Base-by-base conservation (phyloP, 1,140 invertebrate genomes). In the Dendroctonus valens region DNA sequence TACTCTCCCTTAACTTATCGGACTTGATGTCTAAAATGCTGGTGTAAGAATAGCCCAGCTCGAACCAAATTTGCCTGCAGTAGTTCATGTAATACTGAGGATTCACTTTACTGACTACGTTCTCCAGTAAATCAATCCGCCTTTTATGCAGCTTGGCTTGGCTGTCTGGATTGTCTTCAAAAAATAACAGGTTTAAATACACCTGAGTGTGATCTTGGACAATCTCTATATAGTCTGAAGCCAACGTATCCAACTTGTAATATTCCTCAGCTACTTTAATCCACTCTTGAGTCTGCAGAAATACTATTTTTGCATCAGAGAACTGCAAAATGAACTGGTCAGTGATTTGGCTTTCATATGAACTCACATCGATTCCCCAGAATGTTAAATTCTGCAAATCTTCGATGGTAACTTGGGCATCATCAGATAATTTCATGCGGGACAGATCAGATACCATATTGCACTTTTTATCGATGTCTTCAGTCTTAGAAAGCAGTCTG, bases 61-160 rank as follows among this genome's bases (percentile, higher is more conserved):
- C 92, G 75, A 88, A 92, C 87, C 92, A 91, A 38, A 96, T 81
- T 77, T 96, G 91, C 44, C 91, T 83, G 75, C 91, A 93, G 63
- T 90, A 85, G 41, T 86, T 79, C 59, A 94, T 76, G 78, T 97
- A 97, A 79, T 90, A 92, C 51, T 86, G 85, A 0, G 90, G 89
- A 80, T 93, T 97, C 6, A 98, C 79, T 75, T 91, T 86, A 42
- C 88, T 86, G 0, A 94, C 76, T 0, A 94, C 77, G 38, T 85
- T 83, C 74, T 93, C 89, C 11, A 97, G 77, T 74, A 93, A 84
- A 74, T 94, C 89, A 41, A 94, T 83, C 51, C 94, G 80, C 59
- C 92, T 80, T n/a, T 96, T 97, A 64, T 95, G 90, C 89, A 97
- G 93, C 78, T 94, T 94, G 14, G 91, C 89, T 75, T 93, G 87